Percentiles rank a stretch among this genome's conserved stretches.
These are phyloP conservation scores for Pundamilia nyererei DNA, from an alignment of 2,113 vertebrate genomes.

Conservation along the genomic window DNA sequence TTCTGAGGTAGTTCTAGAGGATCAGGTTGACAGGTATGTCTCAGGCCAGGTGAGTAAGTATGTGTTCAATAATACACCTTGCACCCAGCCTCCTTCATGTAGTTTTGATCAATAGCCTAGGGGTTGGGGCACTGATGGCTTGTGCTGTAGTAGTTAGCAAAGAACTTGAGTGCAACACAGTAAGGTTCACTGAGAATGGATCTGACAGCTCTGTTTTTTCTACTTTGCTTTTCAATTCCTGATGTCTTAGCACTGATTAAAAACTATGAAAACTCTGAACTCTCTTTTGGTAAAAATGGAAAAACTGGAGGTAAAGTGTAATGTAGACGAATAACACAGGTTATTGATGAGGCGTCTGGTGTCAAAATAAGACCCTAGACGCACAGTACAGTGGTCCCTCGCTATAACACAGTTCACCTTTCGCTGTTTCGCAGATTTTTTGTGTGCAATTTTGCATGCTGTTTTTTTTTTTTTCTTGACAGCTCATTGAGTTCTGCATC, in stretches of 20 bases:
- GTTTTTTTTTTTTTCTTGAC: not conserved
- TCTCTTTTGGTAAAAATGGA: not conserved
- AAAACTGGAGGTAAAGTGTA: not conserved
- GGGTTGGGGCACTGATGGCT: slow-evolving; percentile 30
- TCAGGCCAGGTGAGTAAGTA: slow-evolving; percentile 32
- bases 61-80: slow-evolving; percentile 63
- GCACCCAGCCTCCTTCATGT: slow-evolving; percentile 49
- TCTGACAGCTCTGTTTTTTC: slow-evolving; percentile 28
- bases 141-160: slow-evolving; percentile 17
- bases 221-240: not conserved
- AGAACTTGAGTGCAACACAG: slow-evolving; percentile 22
- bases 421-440: not conserved
- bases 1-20: slow-evolving; percentile 23
- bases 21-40: slow-evolving; percentile 43
- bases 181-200: slow-evolving; percentile 26
- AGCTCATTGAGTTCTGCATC: not conserved
- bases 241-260: not conserved
- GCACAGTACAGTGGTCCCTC: not conserved
- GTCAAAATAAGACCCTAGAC: not conserved
- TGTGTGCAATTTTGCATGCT: not conserved
- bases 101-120: slow-evolving; percentile 63
- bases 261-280: not conserved
- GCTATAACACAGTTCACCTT: not conserved
- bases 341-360: not conserved
- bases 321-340: not conserved